A percentile compares a stretch with the other conserved stretches of the same genome.
Evolutionary conservation across 2,888 invertebrate genomes (phyloP).

Genomic region (Deroplatys truncata): DNA sequence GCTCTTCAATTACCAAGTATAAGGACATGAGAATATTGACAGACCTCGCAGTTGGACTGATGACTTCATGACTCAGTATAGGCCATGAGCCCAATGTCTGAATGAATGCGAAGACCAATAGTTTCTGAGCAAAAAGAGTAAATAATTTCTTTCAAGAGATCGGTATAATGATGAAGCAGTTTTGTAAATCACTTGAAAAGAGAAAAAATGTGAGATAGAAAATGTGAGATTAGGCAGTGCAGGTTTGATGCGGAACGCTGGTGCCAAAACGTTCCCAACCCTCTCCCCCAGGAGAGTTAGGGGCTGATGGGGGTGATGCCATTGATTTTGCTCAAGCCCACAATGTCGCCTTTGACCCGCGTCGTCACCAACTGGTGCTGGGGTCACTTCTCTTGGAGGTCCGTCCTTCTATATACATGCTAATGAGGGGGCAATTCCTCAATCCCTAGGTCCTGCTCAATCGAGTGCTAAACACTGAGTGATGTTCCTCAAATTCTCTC

Average conservation of each 20-base stretch:
- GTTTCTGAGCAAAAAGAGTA: too few relatives aligned
- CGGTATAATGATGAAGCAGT: too few relatives aligned
- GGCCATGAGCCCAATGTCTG: too few relatives aligned
- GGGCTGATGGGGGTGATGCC: background rate
- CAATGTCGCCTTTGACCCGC: background rate
- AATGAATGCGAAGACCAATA: too few relatives aligned
- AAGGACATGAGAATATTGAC: too few relatives aligned
- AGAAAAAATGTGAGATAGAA: too few relatives aligned
- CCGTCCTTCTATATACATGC: conserved; percentile 7
- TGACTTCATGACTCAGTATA: too few relatives aligned
- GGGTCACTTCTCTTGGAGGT: background rate
- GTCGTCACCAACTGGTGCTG: background rate
- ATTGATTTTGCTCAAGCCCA: background rate
- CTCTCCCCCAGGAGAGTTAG: background rate
- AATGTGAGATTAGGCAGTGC: background rate
- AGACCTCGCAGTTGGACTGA: too few relatives aligned
- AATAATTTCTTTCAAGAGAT: too few relatives aligned
- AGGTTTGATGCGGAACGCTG: background rate
- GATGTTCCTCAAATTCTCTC: too few relatives aligned
- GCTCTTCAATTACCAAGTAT: too few relatives aligned
- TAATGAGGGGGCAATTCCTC: background rate
- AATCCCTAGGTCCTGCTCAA: background rate
- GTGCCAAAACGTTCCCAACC: background rate
- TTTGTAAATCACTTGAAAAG: background rate
- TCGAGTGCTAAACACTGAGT: background rate